Evolutionary conservation across 2,113 vertebrate species (phyloP), one percentile per base, ranked within the genome.

Genomic region (Eudyptes chrysolophus): DNA sequence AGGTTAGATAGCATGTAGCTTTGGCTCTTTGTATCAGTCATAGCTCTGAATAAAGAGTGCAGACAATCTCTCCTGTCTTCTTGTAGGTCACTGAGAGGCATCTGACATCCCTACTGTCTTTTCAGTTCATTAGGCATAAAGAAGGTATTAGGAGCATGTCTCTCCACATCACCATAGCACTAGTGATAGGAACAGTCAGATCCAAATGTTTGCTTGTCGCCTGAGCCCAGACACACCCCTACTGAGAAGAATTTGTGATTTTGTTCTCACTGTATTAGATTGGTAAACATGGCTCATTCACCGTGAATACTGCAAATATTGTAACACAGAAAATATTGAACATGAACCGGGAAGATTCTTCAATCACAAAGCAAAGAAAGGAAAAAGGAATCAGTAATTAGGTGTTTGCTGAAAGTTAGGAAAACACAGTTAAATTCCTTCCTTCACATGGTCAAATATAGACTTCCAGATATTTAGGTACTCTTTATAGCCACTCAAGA

Each of bases 41-140:
- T 54, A 66, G 14, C 34, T 84, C 22, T 69, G 54, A 57, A 74
- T 36, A 75, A 38, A 49, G 29, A 48, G 13, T 58, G 46, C 19
- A 57, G 20, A 58, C 22, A 22, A 58, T 29, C 16, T 74, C 36
- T 72, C 30, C 21, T 38, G 17, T 64, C 26, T 58, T 57, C 24
- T 58, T 87, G 34, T 64, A 74, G 38, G 66, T 90, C 38, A 20
- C 49, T 75, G 48, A 87, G 65, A 87, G 22, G 7, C 38, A 66
- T 70, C 38, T 91, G 76, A 90, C 49, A 84, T 81, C 36, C n/a
- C 7, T 58, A 62, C 64, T 42, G 32, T 75, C 76, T 81, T 94
- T 78, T 81, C 84, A 93, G 64, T 54, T 96, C 72, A 74, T 92
- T 89, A 94, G 51, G 38, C 66, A 87, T 68, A 87, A 92, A 87